Base-by-base conservation (phyloP, 2,113 vertebrate genomes). In the Nerophis ophidion region DNA sequence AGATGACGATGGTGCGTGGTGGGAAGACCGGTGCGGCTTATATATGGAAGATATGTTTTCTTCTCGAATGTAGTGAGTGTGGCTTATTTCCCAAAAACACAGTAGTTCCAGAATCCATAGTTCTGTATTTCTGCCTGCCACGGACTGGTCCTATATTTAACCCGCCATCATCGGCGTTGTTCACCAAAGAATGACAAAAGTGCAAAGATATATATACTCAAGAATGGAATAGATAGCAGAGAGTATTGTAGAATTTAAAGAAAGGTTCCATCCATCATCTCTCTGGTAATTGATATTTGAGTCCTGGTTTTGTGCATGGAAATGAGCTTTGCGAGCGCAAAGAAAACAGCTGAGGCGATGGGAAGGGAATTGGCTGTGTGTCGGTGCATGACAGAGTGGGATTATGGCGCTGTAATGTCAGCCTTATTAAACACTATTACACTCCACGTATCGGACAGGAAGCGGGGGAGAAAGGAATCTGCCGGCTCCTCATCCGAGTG, bases 301-400 rank as follows among this genome's bases (percentile, higher is more conserved):
- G 75, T 82, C 68, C 57, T 81, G 67, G 44, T 65, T 81, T 56
- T 62, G 66, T 77, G 82, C 76, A 73, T 72, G 64, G 73, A 86
- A 84, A 88, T 83, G 76, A 84, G 81, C 82, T 87, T 82, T 81
- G 54, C 58, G 66, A 70, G 71, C 57, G 38, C 53, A 60, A 61
- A 69, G 70, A 80, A 87, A 83, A 84, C 70, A 86, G 85, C 87
- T 88, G 87, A 87, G 80, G 76, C 75, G 59, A 72, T 80, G 59
- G 73, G 85, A 88, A 86, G 78, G 83, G 72, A 88, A 89, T 88
- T 87, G 86, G 82, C 74, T 85, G 78, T 88, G 84, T 87, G 83
- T 84, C 77, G 70, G 74, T 85, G 85, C 86, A 84, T 87, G 75
- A 84, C 80, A 81, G 82, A 79, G 74, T 55, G 67, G 76, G 84